Conservation (phyloP, 1,140 invertebrate genomes). For the Lepidostoma basale region DNA sequence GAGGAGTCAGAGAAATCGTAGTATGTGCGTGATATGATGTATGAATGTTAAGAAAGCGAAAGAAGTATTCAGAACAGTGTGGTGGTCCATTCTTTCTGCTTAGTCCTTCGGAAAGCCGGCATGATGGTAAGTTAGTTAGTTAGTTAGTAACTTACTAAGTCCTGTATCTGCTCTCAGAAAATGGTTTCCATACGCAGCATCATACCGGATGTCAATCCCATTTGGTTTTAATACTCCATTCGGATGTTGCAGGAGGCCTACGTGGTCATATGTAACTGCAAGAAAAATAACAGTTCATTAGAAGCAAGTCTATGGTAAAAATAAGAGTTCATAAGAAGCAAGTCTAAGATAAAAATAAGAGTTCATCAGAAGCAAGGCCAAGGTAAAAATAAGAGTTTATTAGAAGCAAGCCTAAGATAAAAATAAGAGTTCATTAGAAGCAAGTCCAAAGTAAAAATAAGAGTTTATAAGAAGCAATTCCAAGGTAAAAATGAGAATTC, state of each 20-base stretch:
- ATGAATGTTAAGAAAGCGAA: too few relatives aligned
- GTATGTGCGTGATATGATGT: too few relatives aligned
- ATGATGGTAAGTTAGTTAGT: too few relatives aligned
- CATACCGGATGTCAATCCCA: slow-evolving; percentile 82
- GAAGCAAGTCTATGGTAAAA: background rate
- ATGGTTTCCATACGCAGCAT: slow-evolving; percentile 87
- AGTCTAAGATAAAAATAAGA: background rate
- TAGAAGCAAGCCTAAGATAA: background rate
- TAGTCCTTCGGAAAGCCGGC: too few relatives aligned
- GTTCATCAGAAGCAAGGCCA: background rate
- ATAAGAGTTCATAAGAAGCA: background rate
- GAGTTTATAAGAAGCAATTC: background rate
- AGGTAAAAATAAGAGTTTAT: background rate
- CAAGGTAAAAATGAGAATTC: too few relatives aligned
- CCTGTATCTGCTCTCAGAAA: slow-evolving; percentile 71
- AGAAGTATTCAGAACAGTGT: too few relatives aligned
- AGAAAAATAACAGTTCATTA: background rate
- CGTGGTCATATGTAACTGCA: slow-evolving; percentile 34
- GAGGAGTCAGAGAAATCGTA: too few relatives aligned
- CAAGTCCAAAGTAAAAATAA: too few relatives aligned
- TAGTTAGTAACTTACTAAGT: slow-evolving; percentile 51
- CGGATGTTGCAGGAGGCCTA: slow-evolving; percentile 24
- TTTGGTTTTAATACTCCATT: slow-evolving; percentile 35
- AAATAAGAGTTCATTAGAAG: background rate
- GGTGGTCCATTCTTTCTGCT: too few relatives aligned